Conservation (phyloP, 2,888 invertebrate genomes). For the Actias luna region DNA sequence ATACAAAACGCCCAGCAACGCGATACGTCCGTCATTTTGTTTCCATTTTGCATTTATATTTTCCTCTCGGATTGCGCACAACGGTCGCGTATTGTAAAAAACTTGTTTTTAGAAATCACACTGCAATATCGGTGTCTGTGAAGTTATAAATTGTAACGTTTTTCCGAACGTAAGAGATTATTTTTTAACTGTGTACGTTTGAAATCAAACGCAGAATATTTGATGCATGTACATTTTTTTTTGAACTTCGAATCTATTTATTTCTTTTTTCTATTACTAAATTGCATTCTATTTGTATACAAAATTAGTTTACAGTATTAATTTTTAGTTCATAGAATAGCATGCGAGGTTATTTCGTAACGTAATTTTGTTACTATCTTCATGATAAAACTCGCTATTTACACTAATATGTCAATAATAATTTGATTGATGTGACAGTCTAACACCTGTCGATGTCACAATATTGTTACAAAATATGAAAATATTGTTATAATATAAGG, state of each 20-base stretch:
- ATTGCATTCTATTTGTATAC: too few relatives aligned
- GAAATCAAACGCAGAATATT: constrained; percentile 2
- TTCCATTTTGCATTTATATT: constrained; percentile 8
- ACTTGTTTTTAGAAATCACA: neutral
- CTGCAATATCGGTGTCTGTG: constrained; percentile 1
- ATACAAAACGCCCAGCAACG: neutral
- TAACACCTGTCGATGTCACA: constrained; percentile 16
- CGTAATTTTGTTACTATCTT: neutral
- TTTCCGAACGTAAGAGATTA: neutral
- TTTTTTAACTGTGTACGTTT: constrained; percentile 2
- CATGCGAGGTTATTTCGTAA: too few relatives aligned
- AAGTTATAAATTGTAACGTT: constrained; percentile 9
- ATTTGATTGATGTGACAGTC: constrained; percentile 8
- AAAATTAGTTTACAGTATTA: too few relatives aligned
- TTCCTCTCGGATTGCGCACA: neutral
- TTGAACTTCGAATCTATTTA: neutral
- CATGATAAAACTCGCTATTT: neutral
- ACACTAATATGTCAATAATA: neutral
- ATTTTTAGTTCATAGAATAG: too few relatives aligned
- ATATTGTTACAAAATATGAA: constrained; percentile 8
- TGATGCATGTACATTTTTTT: neutral
- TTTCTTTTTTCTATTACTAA: too few relatives aligned
- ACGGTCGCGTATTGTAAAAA: neutral
- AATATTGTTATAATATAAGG: neutral
- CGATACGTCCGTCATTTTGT: constrained; percentile 13